Conservation (phyloP, 1,140 invertebrate species). For the Rhyzopertha dominica region DNA sequence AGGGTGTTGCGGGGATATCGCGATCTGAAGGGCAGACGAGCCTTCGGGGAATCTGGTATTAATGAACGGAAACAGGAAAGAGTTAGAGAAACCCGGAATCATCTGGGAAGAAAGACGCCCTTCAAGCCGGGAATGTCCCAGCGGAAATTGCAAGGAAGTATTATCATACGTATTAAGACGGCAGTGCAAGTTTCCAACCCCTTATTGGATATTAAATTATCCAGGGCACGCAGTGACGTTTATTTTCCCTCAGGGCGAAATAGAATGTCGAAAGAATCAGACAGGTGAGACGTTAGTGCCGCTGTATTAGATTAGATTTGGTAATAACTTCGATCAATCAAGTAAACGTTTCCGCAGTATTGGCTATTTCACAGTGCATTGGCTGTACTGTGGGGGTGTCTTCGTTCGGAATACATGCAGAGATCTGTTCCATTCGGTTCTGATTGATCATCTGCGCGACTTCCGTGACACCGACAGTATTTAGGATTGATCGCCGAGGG, state of each 20-base stretch:
- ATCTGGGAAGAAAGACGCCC: no score
- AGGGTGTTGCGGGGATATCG: neutral
- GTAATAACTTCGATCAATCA: conserved; percentile 6
- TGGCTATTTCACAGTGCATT: conserved; percentile 14
- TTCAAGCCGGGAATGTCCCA: conserved; percentile 8
- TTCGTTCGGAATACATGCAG: conserved; percentile 2
- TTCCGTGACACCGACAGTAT: no score
- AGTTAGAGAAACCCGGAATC: conserved; percentile 14
- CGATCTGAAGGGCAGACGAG: conserved; percentile 1
- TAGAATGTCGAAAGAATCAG: neutral
- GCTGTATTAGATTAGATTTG: conserved; percentile 8
- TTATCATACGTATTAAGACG: conserved; percentile 15
- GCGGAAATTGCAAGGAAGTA: conserved; percentile 21
- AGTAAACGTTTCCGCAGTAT: conserved; percentile 8
- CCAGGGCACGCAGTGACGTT: no score
- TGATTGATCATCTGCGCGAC: no score
- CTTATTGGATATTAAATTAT: no score
- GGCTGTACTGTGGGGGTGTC: conserved; percentile 6
- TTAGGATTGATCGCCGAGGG: no score
- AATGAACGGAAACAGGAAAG: conserved; percentile 19
- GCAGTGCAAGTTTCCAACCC: no score
- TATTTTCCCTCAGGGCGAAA: conserved; percentile 2
- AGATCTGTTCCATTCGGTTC: no score
- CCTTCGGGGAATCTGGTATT: conserved; percentile 4
- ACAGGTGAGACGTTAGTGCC: conserved; percentile 7